Conservation (phyloP, 1,140 invertebrate species). For the Eubasilissa regina region DNA sequence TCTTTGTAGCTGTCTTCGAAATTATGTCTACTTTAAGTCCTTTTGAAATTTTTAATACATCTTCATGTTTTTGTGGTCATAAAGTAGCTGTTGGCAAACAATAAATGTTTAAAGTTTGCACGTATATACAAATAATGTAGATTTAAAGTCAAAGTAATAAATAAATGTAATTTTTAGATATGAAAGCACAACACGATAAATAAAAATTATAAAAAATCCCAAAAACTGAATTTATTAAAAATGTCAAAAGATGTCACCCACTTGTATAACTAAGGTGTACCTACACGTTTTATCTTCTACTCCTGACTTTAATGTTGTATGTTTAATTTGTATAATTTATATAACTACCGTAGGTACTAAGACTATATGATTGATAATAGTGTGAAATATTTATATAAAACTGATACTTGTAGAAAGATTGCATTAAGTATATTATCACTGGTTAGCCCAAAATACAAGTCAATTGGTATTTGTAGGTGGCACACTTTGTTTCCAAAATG, state of each 20-base stretch:
- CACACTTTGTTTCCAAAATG: constrained; percentile 1
- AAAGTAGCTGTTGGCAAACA: not conserved
- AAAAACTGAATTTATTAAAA: constrained; percentile 19
- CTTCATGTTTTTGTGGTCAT: constrained; percentile 3
- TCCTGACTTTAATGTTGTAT: not conserved
- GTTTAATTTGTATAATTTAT: not conserved
- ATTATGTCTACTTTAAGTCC: not conserved
- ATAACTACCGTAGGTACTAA: constrained; percentile 1
- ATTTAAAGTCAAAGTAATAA: not conserved
- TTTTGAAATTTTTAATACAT: constrained; percentile 4
- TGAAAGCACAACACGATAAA: constrained; percentile 2
- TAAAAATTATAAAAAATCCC: not conserved
- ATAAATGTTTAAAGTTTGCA: not conserved
- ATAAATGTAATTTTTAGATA: not conserved
- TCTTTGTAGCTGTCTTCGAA: not conserved
- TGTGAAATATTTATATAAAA: constrained; percentile 14
- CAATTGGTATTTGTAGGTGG: constrained; percentile 28
- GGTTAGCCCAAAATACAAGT: constrained; percentile 32
- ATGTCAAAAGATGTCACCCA: not conserved
- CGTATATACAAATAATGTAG: not conserved
- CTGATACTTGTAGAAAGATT: constrained; percentile 2
- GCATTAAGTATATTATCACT: constrained; percentile 14
- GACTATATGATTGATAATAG: constrained; percentile 23
- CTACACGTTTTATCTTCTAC: not conserved
- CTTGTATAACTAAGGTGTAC: not conserved